phyloP scores from a whole-genome alignment of 2,797 vertebrate genomes.

The Sciaenops ocellatus region DNA sequence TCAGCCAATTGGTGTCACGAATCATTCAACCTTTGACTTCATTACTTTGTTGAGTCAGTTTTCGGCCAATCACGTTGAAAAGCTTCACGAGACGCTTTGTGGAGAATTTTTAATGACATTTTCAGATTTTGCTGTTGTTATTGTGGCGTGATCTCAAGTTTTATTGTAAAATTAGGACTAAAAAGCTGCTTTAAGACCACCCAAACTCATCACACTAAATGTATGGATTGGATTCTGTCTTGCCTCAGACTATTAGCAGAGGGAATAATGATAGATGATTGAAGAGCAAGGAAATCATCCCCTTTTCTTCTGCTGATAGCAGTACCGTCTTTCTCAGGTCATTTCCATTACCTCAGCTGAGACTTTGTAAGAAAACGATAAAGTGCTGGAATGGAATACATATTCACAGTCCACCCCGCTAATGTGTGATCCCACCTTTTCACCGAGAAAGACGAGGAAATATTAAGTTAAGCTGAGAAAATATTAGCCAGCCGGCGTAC shows the following conservation, averaged over 20 bases:
- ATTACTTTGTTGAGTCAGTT: constrained; percentile 59
- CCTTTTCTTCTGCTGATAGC: constrained; percentile 54
- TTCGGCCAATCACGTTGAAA: constrained; percentile 26
- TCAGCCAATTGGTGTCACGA: constrained; percentile 62
- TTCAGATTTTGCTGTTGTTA: not conserved
- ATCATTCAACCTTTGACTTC: constrained; percentile 67
- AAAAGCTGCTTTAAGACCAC: constrained; percentile 15
- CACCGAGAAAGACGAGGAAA: constrained; percentile 47
- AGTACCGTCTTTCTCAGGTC: constrained; percentile 52
- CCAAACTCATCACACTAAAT: constrained; percentile 26
- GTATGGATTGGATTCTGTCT: constrained; percentile 49
- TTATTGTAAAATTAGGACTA: constrained; percentile 13
- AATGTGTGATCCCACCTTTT: constrained; percentile 59
- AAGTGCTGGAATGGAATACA: constrained; percentile 60
- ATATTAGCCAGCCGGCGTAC: constrained; percentile 49
- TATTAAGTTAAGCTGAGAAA: constrained; percentile 65
- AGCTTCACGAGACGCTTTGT: constrained; percentile 6
- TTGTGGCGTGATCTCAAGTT: constrained; percentile 8
- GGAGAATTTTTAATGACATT: constrained; percentile 15
- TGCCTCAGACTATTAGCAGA: constrained; percentile 47
- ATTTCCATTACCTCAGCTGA: constrained; percentile 75
- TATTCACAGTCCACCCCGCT: constrained; percentile 58
- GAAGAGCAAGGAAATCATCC: constrained; percentile 53
- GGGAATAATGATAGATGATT: constrained; percentile 60
- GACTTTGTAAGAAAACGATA: constrained; percentile 64